Percentiles rank a stretch among this genome's conserved stretches.
Conservation (phyloP, 1,140 invertebrate genomes). For the Zaprionus tsacasi region DNA sequence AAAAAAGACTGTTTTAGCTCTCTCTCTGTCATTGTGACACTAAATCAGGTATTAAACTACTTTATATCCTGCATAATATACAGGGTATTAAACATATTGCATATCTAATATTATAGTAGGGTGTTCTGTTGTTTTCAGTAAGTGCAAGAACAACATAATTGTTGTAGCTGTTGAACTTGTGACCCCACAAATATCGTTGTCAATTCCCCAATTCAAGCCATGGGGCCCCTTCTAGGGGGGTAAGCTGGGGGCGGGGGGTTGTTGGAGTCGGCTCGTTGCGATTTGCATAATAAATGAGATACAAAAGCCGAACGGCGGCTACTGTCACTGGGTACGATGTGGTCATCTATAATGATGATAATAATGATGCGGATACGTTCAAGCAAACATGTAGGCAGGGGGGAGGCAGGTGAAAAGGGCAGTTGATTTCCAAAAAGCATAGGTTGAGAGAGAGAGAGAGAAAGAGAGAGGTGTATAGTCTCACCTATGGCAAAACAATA, state of each 20-base stretch:
- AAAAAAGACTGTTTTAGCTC: no score
- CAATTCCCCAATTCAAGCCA: neutral
- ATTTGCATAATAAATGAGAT: slow-evolving; percentile 81
- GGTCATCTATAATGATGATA: slow-evolving; percentile 77
- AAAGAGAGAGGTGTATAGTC: slow-evolving; percentile 19
- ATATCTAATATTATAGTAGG: slow-evolving; percentile 25
- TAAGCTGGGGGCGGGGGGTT: neutral
- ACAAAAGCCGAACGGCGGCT: slow-evolving; percentile 77
- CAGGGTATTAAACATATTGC: neutral
- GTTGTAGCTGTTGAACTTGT: slow-evolving; percentile 64
- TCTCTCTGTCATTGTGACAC: no score
- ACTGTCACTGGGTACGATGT: slow-evolving; percentile 62
- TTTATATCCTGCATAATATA: neutral
- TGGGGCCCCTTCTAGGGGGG: neutral
- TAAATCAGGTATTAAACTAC: no score
- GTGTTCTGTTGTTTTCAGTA: slow-evolving; percentile 18
- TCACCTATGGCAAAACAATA: slow-evolving; percentile 76
- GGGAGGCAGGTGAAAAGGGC: slow-evolving; percentile 53
- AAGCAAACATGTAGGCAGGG: slow-evolving; percentile 9
- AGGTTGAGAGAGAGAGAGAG: neutral
- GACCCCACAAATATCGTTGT: slow-evolving; percentile 26
- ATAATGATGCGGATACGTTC: slow-evolving; percentile 66
- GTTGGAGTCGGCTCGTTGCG: slow-evolving; percentile 40
- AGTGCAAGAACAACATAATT: slow-evolving; percentile 60
- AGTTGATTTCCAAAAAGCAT: slow-evolving; percentile 27